These are phyloP conservation scores for Molossus molossus DNA, from an alignment of 2,797 vertebrate species.

Conservation along the genomic window DNA sequence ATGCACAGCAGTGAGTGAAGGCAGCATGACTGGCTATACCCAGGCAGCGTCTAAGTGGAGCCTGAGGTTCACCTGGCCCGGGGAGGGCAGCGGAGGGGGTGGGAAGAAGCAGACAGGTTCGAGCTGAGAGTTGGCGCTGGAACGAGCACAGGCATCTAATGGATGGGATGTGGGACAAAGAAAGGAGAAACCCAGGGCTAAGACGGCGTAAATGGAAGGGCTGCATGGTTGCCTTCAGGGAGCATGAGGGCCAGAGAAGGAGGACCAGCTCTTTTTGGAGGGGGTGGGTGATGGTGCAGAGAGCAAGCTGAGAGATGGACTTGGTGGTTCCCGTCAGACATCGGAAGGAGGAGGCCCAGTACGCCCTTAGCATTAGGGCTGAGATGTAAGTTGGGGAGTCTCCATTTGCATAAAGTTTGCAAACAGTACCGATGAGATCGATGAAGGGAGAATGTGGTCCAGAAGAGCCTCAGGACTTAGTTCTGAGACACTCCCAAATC, in stretches of 20 bases:
- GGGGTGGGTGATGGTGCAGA: neutral
- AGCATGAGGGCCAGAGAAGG: neutral
- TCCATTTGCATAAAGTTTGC: neutral
- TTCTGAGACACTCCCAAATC: neutral
- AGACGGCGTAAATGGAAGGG: neutral
- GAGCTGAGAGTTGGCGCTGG: neutral
- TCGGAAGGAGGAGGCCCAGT: too few relatives aligned
- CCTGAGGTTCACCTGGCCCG: neutral
- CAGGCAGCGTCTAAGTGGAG: neutral
- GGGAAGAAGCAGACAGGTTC: neutral
- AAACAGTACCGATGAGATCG: neutral
- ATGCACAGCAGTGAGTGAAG: neutral
- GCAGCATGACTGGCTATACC: too few relatives aligned
- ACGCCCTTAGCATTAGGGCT: neutral
- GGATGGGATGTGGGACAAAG: neutral
- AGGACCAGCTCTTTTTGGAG: neutral
- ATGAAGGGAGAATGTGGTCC: neutral
- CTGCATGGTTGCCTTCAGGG: neutral
- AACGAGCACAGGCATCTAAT: neutral
- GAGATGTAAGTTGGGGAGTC: neutral
- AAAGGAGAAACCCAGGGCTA: neutral
- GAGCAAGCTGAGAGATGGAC: neutral
- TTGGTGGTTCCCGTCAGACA: neutral
- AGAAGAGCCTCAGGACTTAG: neutral
- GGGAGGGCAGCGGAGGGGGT: neutral